Evolutionary conservation across 2,888 invertebrate genomes (phyloP), one percentile per base, ranked within the genome.

Genomic region (Stenolophus ochropezus): DNA sequence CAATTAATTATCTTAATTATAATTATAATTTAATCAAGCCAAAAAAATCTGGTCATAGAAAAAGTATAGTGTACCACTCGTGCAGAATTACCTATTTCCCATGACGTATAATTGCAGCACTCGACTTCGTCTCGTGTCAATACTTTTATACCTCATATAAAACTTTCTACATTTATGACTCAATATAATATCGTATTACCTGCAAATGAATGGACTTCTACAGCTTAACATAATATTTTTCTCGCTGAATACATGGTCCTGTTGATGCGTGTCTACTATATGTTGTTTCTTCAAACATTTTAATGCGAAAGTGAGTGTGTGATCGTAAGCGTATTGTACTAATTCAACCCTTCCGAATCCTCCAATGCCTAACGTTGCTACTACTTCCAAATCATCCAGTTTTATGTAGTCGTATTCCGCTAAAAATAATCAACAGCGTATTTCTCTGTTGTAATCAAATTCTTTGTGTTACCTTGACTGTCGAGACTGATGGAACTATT

Each of bases 231-330:
- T 91, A 80, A 94, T 94, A 84, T 91, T 91, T 86, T 93, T 93
- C 87, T 94, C 94, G 56, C 93, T 93, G 87, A 92, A 93, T 18
- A 94, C 92, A 86, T 94, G 94, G 83, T 94, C 93, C 86, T 94
- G 94, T 86, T 94, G 94, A 84, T 94, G 91, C 0, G 94, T 94
- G 83, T 94, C 93, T 14, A 94, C 93, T 77, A 94, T 94, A 86
- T 94, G 94, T 85, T 92, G 92, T 88, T 94, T 94, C 87, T 94
- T 94, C 84, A 94, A 89, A 86, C 94, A 94, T 88, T 94, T 94
- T 84, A 94, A 88, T 2, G 94, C 94, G 87, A 92, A 94, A 0
- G 90, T 89, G 14, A 91, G 87, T 86, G 91, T 89, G 49, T 88
- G 86, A 82, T 90, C 88, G 11, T 88, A 85, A n/a, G 87, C 85